Conservation (phyloP, 2,888 invertebrate genomes). For the Thecocarcelia acutangulata region DNA sequence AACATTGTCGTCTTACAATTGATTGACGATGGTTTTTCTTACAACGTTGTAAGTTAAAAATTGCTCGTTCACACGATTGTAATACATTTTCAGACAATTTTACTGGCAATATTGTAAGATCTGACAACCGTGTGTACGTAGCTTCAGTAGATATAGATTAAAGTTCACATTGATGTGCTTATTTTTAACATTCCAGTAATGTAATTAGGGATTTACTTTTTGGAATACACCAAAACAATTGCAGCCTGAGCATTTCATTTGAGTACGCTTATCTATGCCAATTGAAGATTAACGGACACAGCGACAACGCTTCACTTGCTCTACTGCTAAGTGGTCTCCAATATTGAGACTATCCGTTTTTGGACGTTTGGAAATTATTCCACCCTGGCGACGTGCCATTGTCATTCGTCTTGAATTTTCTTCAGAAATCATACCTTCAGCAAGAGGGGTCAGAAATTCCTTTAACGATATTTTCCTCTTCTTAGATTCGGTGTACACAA, state of each 20-base stretch:
- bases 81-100: too few relatives aligned
- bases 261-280: neutral
- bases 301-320: neutral
- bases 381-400: too few relatives aligned
- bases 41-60: too few relatives aligned
- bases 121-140: too few relatives aligned
- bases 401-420: neutral
- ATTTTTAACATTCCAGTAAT: neutral
- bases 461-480: slow-evolving; percentile 7
- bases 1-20: too few relatives aligned
- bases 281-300: slow-evolving; percentile 1
- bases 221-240: neutral
- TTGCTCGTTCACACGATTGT: too few relatives aligned
- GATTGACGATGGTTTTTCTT: too few relatives aligned
- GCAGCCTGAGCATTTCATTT: neutral
- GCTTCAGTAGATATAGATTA: neutral
- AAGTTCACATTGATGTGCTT: neutral
- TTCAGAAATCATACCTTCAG: slow-evolving; percentile 5
- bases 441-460: slow-evolving; percentile 8
- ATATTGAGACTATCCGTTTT: neutral
- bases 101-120: too few relatives aligned
- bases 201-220: neutral
- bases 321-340: slow-evolving; percentile 5
- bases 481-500: neutral
- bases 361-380: neutral